These are phyloP conservation scores for Bicyclus anynana DNA, from an alignment of 1,140 invertebrate species.

Conservation along the genomic window DNA sequence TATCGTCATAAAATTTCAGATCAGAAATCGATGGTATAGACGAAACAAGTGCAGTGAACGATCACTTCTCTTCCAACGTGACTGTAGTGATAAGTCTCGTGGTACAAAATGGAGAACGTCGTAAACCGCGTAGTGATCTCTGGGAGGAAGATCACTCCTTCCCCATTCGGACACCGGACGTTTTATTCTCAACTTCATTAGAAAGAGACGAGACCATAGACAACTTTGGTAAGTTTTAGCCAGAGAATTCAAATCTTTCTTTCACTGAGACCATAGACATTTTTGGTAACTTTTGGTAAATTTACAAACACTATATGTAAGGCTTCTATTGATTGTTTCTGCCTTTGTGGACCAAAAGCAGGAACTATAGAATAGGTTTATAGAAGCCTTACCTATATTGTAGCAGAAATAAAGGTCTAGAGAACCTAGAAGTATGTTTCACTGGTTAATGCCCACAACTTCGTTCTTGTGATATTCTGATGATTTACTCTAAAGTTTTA, in stretches of 20 bases:
- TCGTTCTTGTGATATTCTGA: too few species aligned
- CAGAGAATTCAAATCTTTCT: not conserved
- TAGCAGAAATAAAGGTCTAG: too few species aligned
- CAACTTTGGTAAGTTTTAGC: conserved; percentile 81
- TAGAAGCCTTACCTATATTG: too few species aligned
- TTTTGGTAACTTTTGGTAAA: too few species aligned
- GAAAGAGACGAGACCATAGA: conserved; percentile 91
- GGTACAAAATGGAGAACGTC: conserved; percentile 82
- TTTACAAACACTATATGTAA: too few species aligned
- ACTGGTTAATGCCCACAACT: too few species aligned
- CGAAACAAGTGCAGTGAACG: conserved; percentile 83
- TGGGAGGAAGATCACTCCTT: conserved; percentile 82
- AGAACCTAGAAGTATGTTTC: too few species aligned
- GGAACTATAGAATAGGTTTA: too few species aligned
- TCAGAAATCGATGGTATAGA: conserved; percentile 91
- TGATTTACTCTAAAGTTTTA: too few species aligned
- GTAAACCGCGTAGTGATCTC: conserved; percentile 82
- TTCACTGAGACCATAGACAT: too few species aligned
- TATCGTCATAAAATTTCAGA: conserved; percentile 53
- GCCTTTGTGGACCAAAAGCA: too few species aligned
- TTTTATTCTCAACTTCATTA: conserved; percentile 87
- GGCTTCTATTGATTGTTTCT: too few species aligned
- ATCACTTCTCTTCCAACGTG: conserved; percentile 90
- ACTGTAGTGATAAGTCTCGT: conserved; percentile 84
- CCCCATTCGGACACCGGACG: conserved; percentile 73